These are phyloP conservation scores for Volucella inflata DNA, from an alignment of 2,888 invertebrate genomes.

Conservation along the genomic window DNA sequence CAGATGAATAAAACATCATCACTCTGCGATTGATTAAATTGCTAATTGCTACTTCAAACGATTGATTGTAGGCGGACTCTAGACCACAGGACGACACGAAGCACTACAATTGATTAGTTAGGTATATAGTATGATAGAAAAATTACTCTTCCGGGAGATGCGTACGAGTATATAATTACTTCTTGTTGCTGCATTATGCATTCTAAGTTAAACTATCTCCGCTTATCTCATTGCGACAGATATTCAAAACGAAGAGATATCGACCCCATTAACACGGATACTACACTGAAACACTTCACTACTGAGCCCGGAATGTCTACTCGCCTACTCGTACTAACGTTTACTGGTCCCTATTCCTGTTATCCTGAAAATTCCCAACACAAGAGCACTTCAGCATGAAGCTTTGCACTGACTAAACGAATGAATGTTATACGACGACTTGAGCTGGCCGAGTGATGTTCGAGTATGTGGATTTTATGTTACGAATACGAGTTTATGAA, in stretches of 20 bases:
- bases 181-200: slow-evolving; percentile 28
- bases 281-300: slow-evolving; percentile 21
- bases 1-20: not conserved
- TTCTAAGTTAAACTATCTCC: slow-evolving; percentile 17
- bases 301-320: slow-evolving; percentile 9
- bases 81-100: too few species aligned
- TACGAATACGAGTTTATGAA: slow-evolving; percentile 1
- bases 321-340: slow-evolving; percentile 4
- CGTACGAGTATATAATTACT: slow-evolving; percentile 38
- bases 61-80: not conserved
- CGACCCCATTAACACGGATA: slow-evolving; percentile 46
- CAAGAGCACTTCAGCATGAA: slow-evolving; percentile 42
- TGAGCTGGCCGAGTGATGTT: slow-evolving; percentile 9
- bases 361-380: slow-evolving; percentile 47
- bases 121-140: not conserved
- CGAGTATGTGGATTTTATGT: slow-evolving; percentile 21
- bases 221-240: slow-evolving; percentile 49
- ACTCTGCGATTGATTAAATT: slow-evolving; percentile 11
- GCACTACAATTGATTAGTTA: too few species aligned
- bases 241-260: slow-evolving; percentile 26
- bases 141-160: slow-evolving; percentile 18
- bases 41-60: slow-evolving; percentile 27
- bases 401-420: slow-evolving; percentile 41
- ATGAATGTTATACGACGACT: slow-evolving; percentile 55
- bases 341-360: slow-evolving; percentile 44